A percentile compares a stretch with the other conserved stretches of the same genome.
Evolutionary conservation across 1,140 invertebrate genomes (phyloP).

Genomic region (Lanistes nyassanus): DNA sequence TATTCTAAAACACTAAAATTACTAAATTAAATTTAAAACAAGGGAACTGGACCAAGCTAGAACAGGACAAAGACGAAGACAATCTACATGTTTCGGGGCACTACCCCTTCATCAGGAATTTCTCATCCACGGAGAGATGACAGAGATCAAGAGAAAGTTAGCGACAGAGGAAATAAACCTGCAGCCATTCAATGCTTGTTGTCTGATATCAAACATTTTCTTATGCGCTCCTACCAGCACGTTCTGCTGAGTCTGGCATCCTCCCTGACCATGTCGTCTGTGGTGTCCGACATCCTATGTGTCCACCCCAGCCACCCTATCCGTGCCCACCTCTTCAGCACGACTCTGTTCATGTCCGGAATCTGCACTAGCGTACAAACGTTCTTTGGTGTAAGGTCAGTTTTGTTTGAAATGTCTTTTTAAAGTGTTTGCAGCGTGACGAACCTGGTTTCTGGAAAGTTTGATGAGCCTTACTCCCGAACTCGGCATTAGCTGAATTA

Average conservation of each 20-base stretch:
- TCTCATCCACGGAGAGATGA: too few relatives aligned
- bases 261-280: constrained; percentile 33
- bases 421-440: background rate
- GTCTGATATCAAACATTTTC: background rate
- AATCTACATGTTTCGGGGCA: too few relatives aligned
- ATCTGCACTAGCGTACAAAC: constrained; percentile 44
- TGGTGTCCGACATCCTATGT: constrained; percentile 45
- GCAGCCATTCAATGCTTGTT: background rate
- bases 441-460: background rate
- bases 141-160: too few relatives aligned
- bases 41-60: background rate
- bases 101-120: background rate
- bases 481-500: background rate
- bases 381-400: constrained; percentile 48
- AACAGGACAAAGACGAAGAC: too few relatives aligned
- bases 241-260: constrained; percentile 38
- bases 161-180: background rate
- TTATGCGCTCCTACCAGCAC: constrained; percentile 31
- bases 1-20: too few relatives aligned
- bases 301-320: constrained; percentile 37
- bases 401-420: background rate
- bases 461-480: background rate
- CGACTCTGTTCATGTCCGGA: constrained; percentile 50
- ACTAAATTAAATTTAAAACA: background rate
- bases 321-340: constrained; percentile 45